Conservation (phyloP, 2,797 vertebrate genomes). For the Sebastes vulpes region DNA sequence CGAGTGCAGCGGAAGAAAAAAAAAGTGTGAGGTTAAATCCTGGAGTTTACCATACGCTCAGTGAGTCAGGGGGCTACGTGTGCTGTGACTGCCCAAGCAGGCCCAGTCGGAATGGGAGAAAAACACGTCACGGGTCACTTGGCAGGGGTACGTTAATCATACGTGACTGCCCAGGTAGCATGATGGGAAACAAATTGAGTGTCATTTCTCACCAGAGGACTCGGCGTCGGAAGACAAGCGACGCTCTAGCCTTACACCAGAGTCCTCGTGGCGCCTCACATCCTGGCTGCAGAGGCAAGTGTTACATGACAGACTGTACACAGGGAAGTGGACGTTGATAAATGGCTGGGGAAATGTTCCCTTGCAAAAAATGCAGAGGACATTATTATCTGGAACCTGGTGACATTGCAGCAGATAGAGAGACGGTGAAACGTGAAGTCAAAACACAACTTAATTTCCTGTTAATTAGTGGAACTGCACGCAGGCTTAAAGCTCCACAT, state of each 20-base stretch:
- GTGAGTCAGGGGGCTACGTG: constrained; percentile 23
- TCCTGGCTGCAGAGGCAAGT: constrained; percentile 10
- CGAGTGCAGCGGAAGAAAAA: constrained; percentile 1
- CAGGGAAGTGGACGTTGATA: constrained; percentile 55
- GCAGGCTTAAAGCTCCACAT: background rate
- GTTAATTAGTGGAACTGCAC: constrained; percentile 33
- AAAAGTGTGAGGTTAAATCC: constrained; percentile 33
- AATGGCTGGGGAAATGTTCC: constrained; percentile 56
- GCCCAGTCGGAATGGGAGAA: constrained; percentile 15
- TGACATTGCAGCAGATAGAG: constrained; percentile 36
- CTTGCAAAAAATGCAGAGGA: constrained; percentile 49
- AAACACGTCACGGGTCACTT: constrained; percentile 71
- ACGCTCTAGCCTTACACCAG: constrained; percentile 32
- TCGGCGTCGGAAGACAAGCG: constrained; percentile 48
- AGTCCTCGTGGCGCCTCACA: constrained; percentile 17
- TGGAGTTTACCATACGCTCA: constrained; percentile 18
- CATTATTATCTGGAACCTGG: constrained; percentile 51
- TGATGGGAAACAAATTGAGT: constrained; percentile 84
- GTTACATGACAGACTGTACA: constrained; percentile 50
- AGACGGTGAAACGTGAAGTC: constrained; percentile 4
- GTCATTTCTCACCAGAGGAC: constrained; percentile 70
- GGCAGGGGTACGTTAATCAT: constrained; percentile 67
- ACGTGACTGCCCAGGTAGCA: constrained; percentile 73
- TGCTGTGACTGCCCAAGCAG: constrained; percentile 31
- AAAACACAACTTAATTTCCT: constrained; percentile 60